Percentiles rank a stretch among this genome's conserved stretches.
Evolutionary conservation across 2,888 invertebrate genomes (phyloP).

Genomic region (Pristionchus mayeri): DNA sequence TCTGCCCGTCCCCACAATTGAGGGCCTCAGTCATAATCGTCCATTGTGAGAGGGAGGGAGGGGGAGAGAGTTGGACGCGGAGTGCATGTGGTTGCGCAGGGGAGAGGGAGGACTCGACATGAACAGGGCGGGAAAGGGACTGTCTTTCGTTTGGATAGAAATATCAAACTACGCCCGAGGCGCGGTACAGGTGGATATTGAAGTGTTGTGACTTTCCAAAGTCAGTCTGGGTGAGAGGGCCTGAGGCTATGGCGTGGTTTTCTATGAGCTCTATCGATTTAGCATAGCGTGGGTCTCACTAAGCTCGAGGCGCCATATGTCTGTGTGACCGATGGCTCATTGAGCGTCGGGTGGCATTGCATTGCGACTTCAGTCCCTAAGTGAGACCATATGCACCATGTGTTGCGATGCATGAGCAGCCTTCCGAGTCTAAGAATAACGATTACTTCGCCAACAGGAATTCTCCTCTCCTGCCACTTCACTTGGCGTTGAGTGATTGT

Average conservation of each 20-base stretch:
- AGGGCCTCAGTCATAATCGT: neutral
- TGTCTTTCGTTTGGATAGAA: too few relatives aligned
- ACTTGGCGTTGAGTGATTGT: constrained; percentile 16
- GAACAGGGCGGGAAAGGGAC: too few relatives aligned
- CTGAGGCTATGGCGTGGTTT: neutral
- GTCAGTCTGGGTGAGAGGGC: neutral
- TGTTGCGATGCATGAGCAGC: neutral
- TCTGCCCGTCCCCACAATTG: neutral
- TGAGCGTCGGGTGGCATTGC: too few relatives aligned
- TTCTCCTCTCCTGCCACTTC: neutral
- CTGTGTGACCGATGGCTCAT: neutral
- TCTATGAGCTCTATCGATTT: too few relatives aligned
- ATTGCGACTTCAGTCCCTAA: constrained; percentile 16
- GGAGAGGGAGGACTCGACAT: too few relatives aligned
- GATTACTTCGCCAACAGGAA: neutral
- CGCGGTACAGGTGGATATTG: neutral
- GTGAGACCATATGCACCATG: constrained; percentile 12
- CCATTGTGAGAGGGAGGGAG: neutral
- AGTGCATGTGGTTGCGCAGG: too few relatives aligned
- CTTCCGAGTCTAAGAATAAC: neutral
- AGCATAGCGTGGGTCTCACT: too few relatives aligned
- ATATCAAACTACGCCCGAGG: too few relatives aligned
- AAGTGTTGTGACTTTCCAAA: too few relatives aligned
- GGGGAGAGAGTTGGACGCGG: neutral
- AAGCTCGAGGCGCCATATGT: constrained; percentile 11